These are phyloP conservation scores for Brachyhypopomus gauderio DNA, from an alignment of 2,113 vertebrate genomes.

Conservation along the genomic window DNA sequence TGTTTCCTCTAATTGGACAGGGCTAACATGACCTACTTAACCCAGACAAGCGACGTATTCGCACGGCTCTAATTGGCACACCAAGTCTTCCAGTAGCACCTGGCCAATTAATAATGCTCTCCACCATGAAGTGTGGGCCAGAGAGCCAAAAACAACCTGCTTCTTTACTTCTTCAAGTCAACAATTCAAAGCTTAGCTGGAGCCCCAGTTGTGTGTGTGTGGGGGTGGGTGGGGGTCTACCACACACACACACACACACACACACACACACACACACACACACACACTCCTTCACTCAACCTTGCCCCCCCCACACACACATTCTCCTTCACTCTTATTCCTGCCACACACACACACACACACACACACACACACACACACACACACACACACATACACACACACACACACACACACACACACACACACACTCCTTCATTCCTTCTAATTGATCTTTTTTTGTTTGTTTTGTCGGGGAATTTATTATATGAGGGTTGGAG, in stretches of 20 bases:
- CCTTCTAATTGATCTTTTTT: not conserved
- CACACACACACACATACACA: not conserved
- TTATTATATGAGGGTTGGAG: constrained; percentile 21
- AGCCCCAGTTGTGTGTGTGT: not conserved
- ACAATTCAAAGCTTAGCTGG: constrained; percentile 49
- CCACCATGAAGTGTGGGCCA: constrained; percentile 9
- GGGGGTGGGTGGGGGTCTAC: no score
- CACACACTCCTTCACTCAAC: no score
- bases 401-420: not conserved
- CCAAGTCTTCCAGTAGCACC: constrained; percentile 41
- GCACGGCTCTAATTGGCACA: constrained; percentile 56
- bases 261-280: no score
- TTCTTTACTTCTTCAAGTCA: constrained; percentile 2
- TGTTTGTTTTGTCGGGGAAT: constrained; percentile 24
- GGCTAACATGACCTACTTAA: constrained; percentile 58
- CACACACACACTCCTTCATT: not conserved
- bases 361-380: not conserved
- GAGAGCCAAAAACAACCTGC: constrained; percentile 10
- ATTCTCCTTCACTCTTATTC: no score
- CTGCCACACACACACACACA: not conserved
- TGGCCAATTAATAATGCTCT: constrained; percentile 57
- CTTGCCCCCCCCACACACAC: no score
- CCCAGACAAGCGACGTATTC: constrained; percentile 51
- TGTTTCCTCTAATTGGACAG: constrained; percentile 56
- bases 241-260: no score